phyloP scores from a whole-genome alignment of 2,797 vertebrate species.

The Phyllotis vaccarum region DNA sequence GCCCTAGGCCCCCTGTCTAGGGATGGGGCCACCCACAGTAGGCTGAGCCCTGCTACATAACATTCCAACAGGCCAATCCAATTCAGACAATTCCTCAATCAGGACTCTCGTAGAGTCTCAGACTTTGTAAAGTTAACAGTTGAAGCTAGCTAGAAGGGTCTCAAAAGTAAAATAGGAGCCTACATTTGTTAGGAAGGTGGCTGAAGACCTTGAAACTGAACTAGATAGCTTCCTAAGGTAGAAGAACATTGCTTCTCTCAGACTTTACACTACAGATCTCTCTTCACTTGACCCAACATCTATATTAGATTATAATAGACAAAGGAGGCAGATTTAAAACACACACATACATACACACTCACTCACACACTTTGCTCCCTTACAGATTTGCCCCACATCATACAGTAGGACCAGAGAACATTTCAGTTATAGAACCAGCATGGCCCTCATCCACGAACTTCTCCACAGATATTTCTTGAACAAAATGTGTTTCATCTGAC shows the following conservation, averaged over 20 bases:
- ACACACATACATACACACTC: background rate
- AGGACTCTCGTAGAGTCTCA: background rate
- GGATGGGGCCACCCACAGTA: background rate
- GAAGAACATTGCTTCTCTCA: background rate
- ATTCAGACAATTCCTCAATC: background rate
- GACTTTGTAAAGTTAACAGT: background rate
- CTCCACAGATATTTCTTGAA: background rate
- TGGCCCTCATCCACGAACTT: background rate
- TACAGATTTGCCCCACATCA: background rate
- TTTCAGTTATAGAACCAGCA: background rate
- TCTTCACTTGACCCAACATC: too few relatives aligned
- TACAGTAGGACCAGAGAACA: background rate
- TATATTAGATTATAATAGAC: rapidly evolving
- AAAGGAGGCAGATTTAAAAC: background rate
- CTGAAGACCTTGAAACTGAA: background rate
- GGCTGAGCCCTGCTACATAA: background rate
- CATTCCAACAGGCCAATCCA: background rate
- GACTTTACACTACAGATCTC: background rate
- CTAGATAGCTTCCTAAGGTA: background rate
- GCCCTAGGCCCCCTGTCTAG: background rate
- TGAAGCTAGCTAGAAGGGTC: background rate
- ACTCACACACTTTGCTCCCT: background rate
- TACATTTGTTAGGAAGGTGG: background rate
- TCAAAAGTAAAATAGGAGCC: background rate
- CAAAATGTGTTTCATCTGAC: conserved; percentile 19